Evolutionary conservation across 1,140 invertebrate genomes (phyloP), one percentile per base, ranked within the genome.

Genomic region (Drosophila chauvacae): DNA sequence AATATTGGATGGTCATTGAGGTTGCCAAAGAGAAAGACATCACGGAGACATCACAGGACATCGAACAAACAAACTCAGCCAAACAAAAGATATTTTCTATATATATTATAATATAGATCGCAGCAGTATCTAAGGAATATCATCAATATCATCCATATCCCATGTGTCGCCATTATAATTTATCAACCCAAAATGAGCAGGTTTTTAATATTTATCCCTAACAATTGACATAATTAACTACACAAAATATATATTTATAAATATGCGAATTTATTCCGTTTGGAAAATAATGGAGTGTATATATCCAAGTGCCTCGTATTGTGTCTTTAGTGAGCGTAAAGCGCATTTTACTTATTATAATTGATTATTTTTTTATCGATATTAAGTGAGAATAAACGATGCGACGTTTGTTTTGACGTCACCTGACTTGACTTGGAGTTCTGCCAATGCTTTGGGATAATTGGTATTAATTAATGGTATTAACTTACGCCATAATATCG

Each of bases 281-380:
- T 18, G 16, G 16, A 50, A 66, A 37, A 14, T 1, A 48, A 48
- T 41, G 48, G n/a, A 14, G 16, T 57, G 44, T 48, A 5, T 50
- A 58, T 48, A 58, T n/a, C 20, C 10, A 58, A 71, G 63, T 69
- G 68, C 33, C 63, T 26, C 11, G 20, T 56, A 42, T 47, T 44
- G 42, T 73, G 57, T 50, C 44, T 51, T 35, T 42, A 50, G 65
- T 41, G 42, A 58, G 68, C 68, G 51, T 71, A 20, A 39, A 56
- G 69, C 59, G 70, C 70, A 75, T 75, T 75, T 75, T 75, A 64
- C 41, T 64, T 75, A 75, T 56, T 50, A 74, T 55, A 74, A 55
- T 74, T 74, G 50, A 53, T 62, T 73, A 53, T 58, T 37, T 35
- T 47, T 63, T 74, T 74, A 50, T 75, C 50, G 71, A 47, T 33